These are phyloP conservation scores for Muscicapa comitata DNA, from an alignment of 2,797 vertebrate genomes.

Conservation along the genomic window DNA sequence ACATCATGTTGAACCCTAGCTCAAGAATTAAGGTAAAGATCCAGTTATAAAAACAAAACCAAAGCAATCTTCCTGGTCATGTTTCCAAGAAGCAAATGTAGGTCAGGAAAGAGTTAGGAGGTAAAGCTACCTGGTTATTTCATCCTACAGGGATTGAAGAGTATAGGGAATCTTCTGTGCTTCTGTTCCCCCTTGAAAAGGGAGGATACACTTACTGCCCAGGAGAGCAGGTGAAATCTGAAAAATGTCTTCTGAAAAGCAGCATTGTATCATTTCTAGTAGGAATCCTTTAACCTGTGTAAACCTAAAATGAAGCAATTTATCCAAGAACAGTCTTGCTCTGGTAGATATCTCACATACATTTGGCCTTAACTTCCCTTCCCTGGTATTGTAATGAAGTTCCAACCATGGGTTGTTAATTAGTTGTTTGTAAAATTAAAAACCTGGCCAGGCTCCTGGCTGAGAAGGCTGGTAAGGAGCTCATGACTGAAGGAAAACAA, in stretches of 20 bases:
- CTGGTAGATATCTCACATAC: neutral
- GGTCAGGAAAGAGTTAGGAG: neutral
- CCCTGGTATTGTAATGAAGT: neutral
- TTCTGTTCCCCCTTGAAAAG: neutral
- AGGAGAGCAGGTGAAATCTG: neutral
- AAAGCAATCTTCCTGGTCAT: fast-evolving
- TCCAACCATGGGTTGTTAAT: neutral
- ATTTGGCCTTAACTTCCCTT: neutral
- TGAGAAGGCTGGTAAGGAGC: neutral
- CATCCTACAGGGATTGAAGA: neutral
- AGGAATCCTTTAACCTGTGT: neutral
- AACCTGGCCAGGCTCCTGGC: neutral
- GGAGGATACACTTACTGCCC: neutral
- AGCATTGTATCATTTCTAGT: neutral
- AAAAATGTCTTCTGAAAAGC: neutral
- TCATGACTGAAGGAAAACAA: neutral
- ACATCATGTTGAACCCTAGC: constrained; percentile 97
- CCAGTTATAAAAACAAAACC: neutral
- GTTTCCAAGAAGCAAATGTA: neutral
- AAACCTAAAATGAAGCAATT: neutral
- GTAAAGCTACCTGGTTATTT: neutral
- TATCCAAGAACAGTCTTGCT: neutral
- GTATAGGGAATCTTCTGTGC: neutral
- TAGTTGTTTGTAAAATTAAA: neutral
- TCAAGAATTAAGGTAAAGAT: constrained; percentile 91